Conservation (phyloP, 2,797 vertebrate species). For the Liasis olivaceus region DNA sequence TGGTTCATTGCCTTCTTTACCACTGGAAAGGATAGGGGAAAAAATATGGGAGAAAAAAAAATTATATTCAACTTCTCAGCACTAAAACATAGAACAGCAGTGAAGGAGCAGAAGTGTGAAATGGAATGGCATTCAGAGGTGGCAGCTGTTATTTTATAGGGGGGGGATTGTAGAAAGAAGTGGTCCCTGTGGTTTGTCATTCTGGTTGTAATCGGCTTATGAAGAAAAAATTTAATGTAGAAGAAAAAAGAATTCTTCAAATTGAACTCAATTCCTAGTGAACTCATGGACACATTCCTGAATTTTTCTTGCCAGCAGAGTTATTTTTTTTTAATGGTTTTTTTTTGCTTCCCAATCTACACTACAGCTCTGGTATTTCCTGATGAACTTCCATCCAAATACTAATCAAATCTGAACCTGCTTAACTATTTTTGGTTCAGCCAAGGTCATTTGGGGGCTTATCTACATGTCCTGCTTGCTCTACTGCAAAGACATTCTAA, state of each 20-base stretch:
- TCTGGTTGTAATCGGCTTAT: background rate
- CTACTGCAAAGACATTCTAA: no score
- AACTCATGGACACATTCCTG: background rate
- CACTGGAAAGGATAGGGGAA: slow-evolving; percentile 10
- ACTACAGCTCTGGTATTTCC: background rate
- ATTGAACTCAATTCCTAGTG: background rate
- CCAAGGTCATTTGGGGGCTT: background rate
- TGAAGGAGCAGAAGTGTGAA: background rate
- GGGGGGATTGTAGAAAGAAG: background rate
- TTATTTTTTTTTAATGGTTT: background rate
- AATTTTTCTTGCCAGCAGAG: background rate
- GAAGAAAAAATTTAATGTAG: background rate
- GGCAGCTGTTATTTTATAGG: background rate
- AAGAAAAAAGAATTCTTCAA: background rate
- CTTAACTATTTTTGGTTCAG: background rate
- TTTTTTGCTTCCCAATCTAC: background rate
- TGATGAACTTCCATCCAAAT: background rate
- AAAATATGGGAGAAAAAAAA: rapidly evolving
- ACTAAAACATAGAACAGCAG: background rate
- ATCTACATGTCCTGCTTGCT: background rate
- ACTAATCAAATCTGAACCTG: background rate
- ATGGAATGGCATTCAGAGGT: background rate
- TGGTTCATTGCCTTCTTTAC: slow-evolving; percentile 48
- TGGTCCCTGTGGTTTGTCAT: background rate
- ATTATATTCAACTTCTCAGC: slow-evolving; percentile 14